These are phyloP conservation scores for Rhea americana DNA, from an alignment of 2,113 vertebrate genomes.

Conservation along the genomic window DNA sequence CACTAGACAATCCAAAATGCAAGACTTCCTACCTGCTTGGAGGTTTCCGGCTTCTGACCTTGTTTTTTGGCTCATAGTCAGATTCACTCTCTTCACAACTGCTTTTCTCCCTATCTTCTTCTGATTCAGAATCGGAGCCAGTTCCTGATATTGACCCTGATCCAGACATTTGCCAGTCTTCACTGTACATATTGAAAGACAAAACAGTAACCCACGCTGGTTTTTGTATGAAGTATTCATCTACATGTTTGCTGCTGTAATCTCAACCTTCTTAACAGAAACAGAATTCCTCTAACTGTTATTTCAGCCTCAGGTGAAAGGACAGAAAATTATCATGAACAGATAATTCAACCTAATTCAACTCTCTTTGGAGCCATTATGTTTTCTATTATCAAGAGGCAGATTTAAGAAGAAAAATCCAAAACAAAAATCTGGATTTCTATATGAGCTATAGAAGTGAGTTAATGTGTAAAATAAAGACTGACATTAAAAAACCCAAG, in stretches of 20 bases:
- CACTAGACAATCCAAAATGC: not conserved
- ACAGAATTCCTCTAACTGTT: not conserved
- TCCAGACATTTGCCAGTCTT: slow-evolving; percentile 89
- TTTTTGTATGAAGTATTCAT: not conserved
- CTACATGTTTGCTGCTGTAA: not conserved
- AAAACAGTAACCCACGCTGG: not conserved
- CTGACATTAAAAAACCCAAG: not conserved
- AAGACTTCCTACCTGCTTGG: slow-evolving; percentile 84
- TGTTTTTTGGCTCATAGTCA: slow-evolving; percentile 96
- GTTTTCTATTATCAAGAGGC: not conserved
- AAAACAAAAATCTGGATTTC: not conserved
- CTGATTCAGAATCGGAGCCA: slow-evolving; percentile 85
- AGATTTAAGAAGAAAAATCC: not conserved
- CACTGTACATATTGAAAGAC: slow-evolving; percentile 70
- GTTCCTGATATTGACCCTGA: slow-evolving; percentile 84
- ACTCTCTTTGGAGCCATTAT: not conserved
- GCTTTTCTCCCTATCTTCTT: slow-evolving; percentile 82
- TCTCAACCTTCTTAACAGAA: not conserved
- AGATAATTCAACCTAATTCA: fast-evolving
- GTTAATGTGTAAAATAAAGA: not conserved
- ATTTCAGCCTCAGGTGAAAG: not conserved
- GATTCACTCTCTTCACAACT: slow-evolving; percentile 93
- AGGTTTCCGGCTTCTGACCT: slow-evolving; percentile 93
- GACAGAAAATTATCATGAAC: not conserved
- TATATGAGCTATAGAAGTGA: not conserved